These are phyloP conservation scores for Pachycephus smyrnensis DNA, from an alignment of 2,888 invertebrate genomes.

Conservation along the genomic window DNA sequence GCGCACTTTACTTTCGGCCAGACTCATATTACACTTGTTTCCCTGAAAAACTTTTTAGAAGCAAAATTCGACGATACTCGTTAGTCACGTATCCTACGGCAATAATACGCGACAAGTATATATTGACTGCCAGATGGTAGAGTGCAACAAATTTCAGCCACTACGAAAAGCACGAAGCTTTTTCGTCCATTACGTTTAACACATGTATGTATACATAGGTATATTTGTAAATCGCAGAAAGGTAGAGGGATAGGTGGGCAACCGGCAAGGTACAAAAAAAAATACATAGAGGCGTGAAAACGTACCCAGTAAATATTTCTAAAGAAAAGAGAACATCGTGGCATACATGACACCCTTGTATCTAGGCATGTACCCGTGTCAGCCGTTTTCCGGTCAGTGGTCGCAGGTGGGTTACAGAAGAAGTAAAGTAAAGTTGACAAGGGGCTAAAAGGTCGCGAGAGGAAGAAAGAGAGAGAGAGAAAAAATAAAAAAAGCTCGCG, in stretches of 20 bases:
- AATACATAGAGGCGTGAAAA: background rate
- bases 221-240: no score
- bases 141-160: background rate
- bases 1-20: background rate
- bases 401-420: background rate
- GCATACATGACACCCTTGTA: background rate
- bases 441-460: background rate
- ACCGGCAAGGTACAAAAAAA: background rate
- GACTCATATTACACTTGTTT: background rate
- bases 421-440: background rate
- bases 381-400: background rate
- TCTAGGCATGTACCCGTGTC: background rate
- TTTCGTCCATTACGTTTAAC: no score
- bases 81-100: background rate
- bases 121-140: background rate
- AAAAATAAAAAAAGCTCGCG: background rate
- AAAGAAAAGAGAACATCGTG: background rate
- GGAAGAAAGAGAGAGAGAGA: background rate
- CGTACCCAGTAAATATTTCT: background rate
- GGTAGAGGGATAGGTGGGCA: no score
- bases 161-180: background rate
- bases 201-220: no score
- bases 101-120: background rate
- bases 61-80: background rate
- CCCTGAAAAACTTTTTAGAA: background rate